phyloP scores from a whole-genome alignment of 2,888 invertebrate species.

The Amblyjoppa proteus region DNA sequence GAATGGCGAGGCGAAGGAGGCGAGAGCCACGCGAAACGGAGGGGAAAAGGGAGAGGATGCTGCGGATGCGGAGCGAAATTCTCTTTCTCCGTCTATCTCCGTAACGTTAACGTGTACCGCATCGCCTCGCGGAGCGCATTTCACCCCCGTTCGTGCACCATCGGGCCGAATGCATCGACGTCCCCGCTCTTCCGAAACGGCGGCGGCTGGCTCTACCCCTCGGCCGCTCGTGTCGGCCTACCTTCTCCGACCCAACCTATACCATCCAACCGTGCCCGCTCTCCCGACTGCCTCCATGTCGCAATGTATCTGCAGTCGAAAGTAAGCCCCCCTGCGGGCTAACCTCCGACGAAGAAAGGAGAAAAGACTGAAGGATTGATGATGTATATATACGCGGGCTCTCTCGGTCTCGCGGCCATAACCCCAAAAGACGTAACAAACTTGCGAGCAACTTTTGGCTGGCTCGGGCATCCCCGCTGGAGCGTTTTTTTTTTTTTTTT shows the following conservation, averaged over 20 bases:
- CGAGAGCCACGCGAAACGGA: conserved; percentile 48
- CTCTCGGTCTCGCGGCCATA: conserved; percentile 11
- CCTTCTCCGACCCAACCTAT: conserved; percentile 21
- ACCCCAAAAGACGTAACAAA: conserved; percentile 39
- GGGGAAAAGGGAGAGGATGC: conserved; percentile 76
- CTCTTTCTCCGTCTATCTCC: conserved; percentile 44
- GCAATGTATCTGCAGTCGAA: conserved; percentile 84
- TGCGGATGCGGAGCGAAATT: conserved; percentile 79
- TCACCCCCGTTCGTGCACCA: conserved; percentile 73
- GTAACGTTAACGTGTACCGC: conserved; percentile 73
- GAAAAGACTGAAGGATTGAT: background rate
- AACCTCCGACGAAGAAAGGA: conserved; percentile 54
- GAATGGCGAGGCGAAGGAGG: conserved; percentile 59
- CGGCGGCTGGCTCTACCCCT: conserved; percentile 45
- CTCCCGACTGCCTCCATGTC: conserved; percentile 77
- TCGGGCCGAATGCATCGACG: conserved; percentile 65
- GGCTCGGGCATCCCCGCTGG: background rate
- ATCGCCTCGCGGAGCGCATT: conserved; percentile 81
- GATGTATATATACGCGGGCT: conserved; percentile 16
- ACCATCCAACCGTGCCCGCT: conserved; percentile 11
- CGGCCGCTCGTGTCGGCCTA: conserved; percentile 42
- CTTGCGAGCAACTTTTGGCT: conserved; percentile 53
- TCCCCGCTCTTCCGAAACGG: conserved; percentile 51
- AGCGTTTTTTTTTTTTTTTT: conserved; percentile 21
- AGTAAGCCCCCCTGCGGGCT: conserved; percentile 61